Conservation (phyloP, 2,113 vertebrate genomes). For the Cygnus buccinator region DNA sequence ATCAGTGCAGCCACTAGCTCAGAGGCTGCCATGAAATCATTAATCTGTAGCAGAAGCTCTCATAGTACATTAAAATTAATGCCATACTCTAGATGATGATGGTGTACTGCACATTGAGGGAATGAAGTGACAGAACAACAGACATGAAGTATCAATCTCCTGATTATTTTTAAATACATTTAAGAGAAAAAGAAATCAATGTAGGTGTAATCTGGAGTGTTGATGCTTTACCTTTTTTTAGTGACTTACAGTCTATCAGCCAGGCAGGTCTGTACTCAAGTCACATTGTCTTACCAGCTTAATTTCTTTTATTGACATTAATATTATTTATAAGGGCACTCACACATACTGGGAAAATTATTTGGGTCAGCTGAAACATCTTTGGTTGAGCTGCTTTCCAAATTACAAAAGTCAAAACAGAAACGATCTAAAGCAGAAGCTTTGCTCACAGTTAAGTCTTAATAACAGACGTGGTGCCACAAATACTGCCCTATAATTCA, state of each 20-base stretch:
- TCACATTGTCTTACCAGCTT: neutral
- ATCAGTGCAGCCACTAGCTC: neutral
- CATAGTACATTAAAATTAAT: neutral
- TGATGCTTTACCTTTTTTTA: neutral
- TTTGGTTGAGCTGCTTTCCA: neutral
- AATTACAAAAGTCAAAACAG: neutral
- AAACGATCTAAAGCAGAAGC: neutral
- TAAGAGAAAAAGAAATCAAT: neutral
- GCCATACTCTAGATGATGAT: neutral
- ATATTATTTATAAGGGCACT: neutral
- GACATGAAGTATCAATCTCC: neutral
- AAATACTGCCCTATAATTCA: neutral
- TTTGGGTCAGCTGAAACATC: neutral
- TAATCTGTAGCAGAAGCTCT: neutral
- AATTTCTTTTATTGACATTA: neutral
- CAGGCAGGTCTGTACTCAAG: neutral
- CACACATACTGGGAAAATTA: neutral
- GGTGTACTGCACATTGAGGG: neutral
- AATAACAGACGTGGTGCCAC: neutral
- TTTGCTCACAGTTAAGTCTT: neutral
- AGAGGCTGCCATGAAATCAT: neutral
- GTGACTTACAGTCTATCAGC: neutral
- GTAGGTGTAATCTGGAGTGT: neutral
- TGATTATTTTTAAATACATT: neutral
- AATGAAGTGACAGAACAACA: neutral